Percentiles rank a stretch among this genome's conserved stretches.
Conservation (phyloP, 2,113 vertebrate genomes). For the Actenoides hombroni region DNA sequence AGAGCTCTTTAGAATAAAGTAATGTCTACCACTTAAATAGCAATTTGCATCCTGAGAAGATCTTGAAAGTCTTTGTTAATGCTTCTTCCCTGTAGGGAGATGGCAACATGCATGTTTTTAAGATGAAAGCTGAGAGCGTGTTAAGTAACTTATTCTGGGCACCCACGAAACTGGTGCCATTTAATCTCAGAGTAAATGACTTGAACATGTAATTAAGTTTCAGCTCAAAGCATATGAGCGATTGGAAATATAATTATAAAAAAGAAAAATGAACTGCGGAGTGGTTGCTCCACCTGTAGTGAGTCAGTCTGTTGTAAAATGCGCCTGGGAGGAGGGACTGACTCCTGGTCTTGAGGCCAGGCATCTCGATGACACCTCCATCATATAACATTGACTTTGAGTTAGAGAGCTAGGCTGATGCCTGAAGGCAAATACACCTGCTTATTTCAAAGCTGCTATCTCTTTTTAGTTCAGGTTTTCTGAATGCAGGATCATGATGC, state of each 20-base stretch:
- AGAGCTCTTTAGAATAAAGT: not conserved
- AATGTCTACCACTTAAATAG: not conserved
- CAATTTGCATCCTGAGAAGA: not conserved
- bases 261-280: not conserved
- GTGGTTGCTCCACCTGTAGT: not conserved
- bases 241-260: not conserved
- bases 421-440: no score
- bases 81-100: not conserved
- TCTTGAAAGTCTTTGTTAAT: not conserved
- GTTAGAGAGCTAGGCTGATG: no score
- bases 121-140: not conserved
- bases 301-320: not conserved
- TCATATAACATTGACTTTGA: not conserved
- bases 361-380: not conserved
- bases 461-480: not conserved
- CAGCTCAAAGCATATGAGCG: not conserved
- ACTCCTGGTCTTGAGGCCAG: not conserved
- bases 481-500: not conserved
- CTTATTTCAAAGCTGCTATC: not conserved
- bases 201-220: not conserved
- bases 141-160: not conserved
- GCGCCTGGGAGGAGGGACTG: not conserved
- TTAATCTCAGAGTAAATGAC: not conserved
- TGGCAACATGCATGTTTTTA: not conserved
- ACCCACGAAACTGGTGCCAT: not conserved